These are phyloP conservation scores for Orthonyx spaldingii DNA, from an alignment of 2,113 vertebrate species.

Conservation along the genomic window DNA sequence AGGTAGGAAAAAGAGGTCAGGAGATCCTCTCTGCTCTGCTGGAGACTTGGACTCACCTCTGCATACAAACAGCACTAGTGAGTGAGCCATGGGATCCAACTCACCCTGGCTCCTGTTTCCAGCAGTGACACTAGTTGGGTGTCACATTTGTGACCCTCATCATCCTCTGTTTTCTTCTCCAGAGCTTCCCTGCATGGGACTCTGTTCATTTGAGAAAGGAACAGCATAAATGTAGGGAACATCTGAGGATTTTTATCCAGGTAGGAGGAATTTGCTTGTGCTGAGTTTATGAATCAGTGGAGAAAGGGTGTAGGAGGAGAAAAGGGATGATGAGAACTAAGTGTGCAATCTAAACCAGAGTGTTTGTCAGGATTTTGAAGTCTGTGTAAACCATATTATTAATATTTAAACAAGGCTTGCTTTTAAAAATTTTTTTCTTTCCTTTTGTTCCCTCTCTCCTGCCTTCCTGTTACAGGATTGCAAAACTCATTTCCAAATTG, in stretches of 20 bases:
- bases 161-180: neutral
- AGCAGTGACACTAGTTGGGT: neutral
- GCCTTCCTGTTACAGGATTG: neutral
- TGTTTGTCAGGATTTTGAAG: neutral
- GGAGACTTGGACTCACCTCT: neutral
- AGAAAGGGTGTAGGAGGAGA: neutral
- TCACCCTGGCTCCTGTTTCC: neutral
- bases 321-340: neutral
- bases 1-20: neutral
- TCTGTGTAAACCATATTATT: neutral
- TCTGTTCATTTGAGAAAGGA: neutral
- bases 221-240: neutral
- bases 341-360: neutral
- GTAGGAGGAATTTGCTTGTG: neutral
- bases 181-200: fast-evolving
- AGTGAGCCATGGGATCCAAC: neutral
- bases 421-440: neutral
- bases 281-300: neutral
- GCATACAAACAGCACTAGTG: neutral
- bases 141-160: fast-evolving
- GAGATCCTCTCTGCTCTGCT: neutral
- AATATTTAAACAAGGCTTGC: neutral
- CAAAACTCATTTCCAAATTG: constrained; percentile 21
- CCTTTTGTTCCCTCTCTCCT: neutral
- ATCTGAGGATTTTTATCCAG: neutral